These are phyloP conservation scores for Congeria kusceri DNA, from an alignment of 2,888 invertebrate species.

Conservation along the genomic window DNA sequence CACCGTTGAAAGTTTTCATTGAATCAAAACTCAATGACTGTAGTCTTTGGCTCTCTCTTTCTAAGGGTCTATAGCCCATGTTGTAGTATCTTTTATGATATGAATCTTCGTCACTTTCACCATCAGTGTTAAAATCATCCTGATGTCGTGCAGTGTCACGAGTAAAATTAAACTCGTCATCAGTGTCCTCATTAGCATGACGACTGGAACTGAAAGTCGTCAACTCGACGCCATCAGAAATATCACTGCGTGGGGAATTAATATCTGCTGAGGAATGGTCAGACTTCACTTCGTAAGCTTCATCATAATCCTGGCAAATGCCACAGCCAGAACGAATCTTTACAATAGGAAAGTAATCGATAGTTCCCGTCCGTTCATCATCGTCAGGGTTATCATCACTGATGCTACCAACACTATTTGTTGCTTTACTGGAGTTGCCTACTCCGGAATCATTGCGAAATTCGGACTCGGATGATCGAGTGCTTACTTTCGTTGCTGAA, in stretches of 20 bases:
- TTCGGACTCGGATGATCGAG: constrained; percentile 51
- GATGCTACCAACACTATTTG: constrained; percentile 66
- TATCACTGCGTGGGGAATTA: constrained; percentile 76
- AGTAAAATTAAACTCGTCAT: constrained; percentile 48
- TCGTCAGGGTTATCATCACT: constrained; percentile 68
- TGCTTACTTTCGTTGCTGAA: constrained; percentile 39
- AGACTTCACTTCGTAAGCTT: constrained; percentile 72
- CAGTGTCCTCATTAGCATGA: constrained; percentile 52
- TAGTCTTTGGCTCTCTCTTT: constrained; percentile 17
- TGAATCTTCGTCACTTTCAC: constrained; percentile 67
- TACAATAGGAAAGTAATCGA: constrained; percentile 68
- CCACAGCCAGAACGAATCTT: constrained; percentile 58
- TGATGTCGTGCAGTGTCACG: constrained; percentile 40
- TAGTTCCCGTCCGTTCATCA: constrained; percentile 63
- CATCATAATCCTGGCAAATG: constrained; percentile 70
- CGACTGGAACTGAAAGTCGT: constrained; percentile 45
- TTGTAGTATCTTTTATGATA: constrained; percentile 40
- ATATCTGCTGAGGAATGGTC: constrained; percentile 71
- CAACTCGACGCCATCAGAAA: constrained; percentile 70
- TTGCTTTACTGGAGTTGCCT: constrained; percentile 72
- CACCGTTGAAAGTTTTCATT: constrained; percentile 18
- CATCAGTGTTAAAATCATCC: constrained; percentile 70
- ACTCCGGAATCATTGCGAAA: constrained; percentile 68
- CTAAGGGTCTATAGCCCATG: constrained; percentile 45
- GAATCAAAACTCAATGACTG: constrained; percentile 16